Percentiles rank a stretch among this genome's conserved stretches.
These are phyloP conservation scores for Craseonycteris thonglongyai DNA, from an alignment of 2,113 vertebrate genomes.

Conservation along the genomic window DNA sequence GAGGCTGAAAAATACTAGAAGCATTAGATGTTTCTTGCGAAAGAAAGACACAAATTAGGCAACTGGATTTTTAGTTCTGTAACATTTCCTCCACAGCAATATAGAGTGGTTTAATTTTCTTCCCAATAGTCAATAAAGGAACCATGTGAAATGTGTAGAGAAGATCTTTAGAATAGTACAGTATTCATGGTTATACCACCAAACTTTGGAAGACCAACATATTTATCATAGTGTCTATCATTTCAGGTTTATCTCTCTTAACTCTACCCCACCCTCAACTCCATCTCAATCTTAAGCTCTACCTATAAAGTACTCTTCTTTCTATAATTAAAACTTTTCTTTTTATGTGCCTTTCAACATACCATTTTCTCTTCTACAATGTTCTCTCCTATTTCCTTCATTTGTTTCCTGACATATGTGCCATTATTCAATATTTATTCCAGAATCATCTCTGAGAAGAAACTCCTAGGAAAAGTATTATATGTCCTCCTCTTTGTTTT, in stretches of 20 bases:
- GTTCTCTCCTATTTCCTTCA: background rate
- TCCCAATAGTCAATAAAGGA: constrained; percentile 20
- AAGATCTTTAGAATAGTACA: background rate
- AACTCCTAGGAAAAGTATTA: background rate
- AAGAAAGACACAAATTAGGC: background rate
- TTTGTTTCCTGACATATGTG: background rate
- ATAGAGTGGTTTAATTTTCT: constrained; percentile 25
- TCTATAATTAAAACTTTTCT: background rate
- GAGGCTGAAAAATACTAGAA: constrained; percentile 3
- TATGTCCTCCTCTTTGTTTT: background rate
- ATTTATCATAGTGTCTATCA: background rate
- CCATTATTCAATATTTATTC: background rate
- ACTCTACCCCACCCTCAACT: too few relatives aligned
- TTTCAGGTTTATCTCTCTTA: background rate
- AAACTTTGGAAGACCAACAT: background rate
- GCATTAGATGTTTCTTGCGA: background rate
- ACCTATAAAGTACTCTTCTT: background rate
- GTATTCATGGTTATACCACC: background rate
- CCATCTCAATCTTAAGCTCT: background rate
- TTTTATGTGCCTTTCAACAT: background rate
- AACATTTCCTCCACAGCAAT: background rate
- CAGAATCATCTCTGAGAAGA: background rate
- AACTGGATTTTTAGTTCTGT: constrained; percentile 21
- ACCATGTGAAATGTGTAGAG: background rate
- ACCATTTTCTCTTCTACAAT: background rate